Conservation (phyloP, 2,113 vertebrate species). For the Mixornis gularis region DNA sequence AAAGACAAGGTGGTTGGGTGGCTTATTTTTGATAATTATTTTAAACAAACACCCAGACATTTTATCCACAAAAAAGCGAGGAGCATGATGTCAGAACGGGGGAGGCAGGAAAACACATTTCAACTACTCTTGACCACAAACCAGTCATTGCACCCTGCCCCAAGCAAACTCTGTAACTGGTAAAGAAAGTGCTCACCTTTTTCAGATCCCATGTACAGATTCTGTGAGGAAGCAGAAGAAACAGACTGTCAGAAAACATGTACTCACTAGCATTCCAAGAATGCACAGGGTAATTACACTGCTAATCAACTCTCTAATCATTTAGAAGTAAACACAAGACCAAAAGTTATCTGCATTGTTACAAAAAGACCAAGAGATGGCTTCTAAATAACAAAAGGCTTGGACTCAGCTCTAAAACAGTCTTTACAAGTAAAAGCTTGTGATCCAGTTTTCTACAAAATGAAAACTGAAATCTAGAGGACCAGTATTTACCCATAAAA, state of each 20-base stretch:
- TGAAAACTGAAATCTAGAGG: neutral
- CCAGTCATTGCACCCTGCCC: neutral
- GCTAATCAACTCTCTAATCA: neutral
- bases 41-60: neutral
- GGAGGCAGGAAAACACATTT: neutral
- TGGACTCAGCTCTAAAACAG: neutral
- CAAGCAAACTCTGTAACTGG: neutral
- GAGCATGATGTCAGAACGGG: neutral
- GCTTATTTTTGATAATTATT: neutral
- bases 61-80: neutral
- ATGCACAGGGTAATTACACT: neutral
- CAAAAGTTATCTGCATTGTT: neutral
- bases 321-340: neutral
- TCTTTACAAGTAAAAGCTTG: neutral
- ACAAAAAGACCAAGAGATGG: neutral
- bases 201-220: constrained; percentile 93
- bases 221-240: constrained; percentile 70
- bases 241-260: neutral
- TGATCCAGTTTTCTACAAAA: neutral
- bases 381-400: neutral
- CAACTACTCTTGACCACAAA: neutral
- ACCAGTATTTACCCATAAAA: neutral
- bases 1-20: neutral
- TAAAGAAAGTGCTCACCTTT: constrained; percentile 75
- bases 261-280: neutral